Evolutionary conservation across 2,113 vertebrate genomes (phyloP), one percentile per base, ranked within the genome.

Genomic region (Felis chaus): DNA sequence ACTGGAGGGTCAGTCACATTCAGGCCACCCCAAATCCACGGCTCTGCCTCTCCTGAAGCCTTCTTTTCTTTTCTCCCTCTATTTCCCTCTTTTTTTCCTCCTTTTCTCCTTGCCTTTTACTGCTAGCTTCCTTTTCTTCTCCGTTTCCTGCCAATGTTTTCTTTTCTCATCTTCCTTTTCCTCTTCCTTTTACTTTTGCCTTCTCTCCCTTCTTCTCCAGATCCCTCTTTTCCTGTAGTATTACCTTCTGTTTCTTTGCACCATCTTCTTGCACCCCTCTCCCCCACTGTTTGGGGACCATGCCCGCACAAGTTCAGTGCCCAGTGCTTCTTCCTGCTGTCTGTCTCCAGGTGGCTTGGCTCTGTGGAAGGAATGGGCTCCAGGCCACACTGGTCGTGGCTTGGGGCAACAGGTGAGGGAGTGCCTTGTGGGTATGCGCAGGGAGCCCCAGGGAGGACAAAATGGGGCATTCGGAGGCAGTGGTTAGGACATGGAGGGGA

Each of bases 371-470:
- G 74, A n/a, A 69, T 1, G 18, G 71, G n/a, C 31, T 33, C 18
- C 13, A 50, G 89, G 36, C 7, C 21, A 78, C 14, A 3, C 5
- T 33, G 66, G 9, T 16, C 25, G 23, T 1, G 1, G 5, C 87
- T 33, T 69, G 33, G 5, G 66, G 36, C 33, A 53, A 55, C 50
- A 21, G 69, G 10, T 1, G 16, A n/a, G 29, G 66, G 29, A 7
- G 1, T 5, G 21, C 18, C 36, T 86, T 2, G 0, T 8, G 10
- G 9, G 27, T 27, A n/a, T 1, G 15, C 7, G 19, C 16, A 27
- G 48, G 27, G 33, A n/a, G 27, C 23, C 55, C 68, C 33, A 18
- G n/a, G 48, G 36, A 36, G 41, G 29, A 48, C 69, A 45, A 7
- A 48, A n/a, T 12, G 39, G 61, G 69, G 33, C 33, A 19, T n/a